A percentile compares a stretch with the other conserved stretches of the same genome.
phyloP scores from a whole-genome alignment of 2,888 invertebrate species.

The Cephus sareptanus region DNA sequence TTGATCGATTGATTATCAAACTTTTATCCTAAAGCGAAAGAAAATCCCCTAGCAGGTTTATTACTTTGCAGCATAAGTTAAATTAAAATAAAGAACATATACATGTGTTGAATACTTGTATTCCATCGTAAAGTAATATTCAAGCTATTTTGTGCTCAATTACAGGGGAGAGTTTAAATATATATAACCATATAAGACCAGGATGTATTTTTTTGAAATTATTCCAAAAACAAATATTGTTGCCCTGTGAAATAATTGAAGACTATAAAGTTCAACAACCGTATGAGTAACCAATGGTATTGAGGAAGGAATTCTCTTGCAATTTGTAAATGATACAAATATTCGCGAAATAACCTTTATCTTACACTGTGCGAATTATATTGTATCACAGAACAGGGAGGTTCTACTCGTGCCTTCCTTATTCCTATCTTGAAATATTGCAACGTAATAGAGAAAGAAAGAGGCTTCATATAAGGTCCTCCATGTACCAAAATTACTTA shows the following conservation, averaged over 20 bases:
- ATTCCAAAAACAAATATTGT: not conserved
- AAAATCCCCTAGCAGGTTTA: not conserved
- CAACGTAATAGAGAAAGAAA: not conserved
- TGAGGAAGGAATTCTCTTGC: not conserved
- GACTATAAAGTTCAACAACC: not conserved
- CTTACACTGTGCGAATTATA: not conserved
- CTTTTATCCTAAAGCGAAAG: not conserved
- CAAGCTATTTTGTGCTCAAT: not conserved
- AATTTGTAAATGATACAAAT: not conserved
- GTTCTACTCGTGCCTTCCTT: not conserved
- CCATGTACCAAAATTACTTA: not conserved
- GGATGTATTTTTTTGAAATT: not conserved
- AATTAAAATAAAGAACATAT: not conserved
- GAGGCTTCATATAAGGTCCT: not conserved
- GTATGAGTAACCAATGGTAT: not conserved
- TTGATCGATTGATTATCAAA: not conserved
- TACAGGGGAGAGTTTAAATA: not conserved
- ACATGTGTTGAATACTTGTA: not conserved
- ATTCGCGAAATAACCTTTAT: not conserved
- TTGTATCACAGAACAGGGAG: not conserved
- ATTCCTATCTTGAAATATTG: not conserved
- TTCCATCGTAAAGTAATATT: not conserved
- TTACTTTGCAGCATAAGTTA: not conserved
- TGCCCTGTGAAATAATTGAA: not conserved
- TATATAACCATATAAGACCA: not conserved